Evolutionary conservation across 1,140 invertebrate genomes (phyloP).

Genomic region (Drosophila punjabiensis): DNA sequence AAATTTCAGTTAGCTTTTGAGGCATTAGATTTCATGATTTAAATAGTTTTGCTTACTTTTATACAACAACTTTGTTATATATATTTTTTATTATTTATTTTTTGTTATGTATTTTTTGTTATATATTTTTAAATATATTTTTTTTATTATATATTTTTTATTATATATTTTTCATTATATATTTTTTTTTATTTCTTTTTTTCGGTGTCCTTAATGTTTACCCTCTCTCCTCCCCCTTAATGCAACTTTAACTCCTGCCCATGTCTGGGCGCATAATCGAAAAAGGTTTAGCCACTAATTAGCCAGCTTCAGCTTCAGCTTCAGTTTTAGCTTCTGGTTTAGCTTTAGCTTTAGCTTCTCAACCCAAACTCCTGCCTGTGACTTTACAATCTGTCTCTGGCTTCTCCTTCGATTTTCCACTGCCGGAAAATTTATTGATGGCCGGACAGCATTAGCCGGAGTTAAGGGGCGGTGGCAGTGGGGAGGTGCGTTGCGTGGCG

Average conservation of each 20-base stretch:
- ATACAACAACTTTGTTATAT: no score
- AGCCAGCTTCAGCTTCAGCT: conserved; percentile 30
- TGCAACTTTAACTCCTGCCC: conserved; percentile 43
- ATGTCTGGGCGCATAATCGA: conserved; percentile 53
- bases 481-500: conserved; percentile 4
- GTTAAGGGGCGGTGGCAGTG: conserved; percentile 10
- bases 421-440: conserved; percentile 66
- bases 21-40: no score
- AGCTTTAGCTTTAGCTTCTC: conserved; percentile 14
- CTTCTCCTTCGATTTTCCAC: conserved; percentile 19
- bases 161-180: neutral
- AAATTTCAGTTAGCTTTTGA: no score
- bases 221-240: neutral
- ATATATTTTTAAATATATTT: no score
- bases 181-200: neutral
- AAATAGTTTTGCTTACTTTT: no score
- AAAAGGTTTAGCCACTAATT: conserved; percentile 70
- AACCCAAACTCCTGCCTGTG: neutral
- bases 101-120: no score
- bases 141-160: neutral
- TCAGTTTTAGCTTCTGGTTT: neutral
- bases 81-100: no score
- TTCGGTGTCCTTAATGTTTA: neutral
- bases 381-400: conserved; percentile 46
- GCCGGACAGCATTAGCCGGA: conserved; percentile 36